A percentile compares a stretch with the other conserved stretches of the same genome.
These are phyloP conservation scores for Carassius auratus DNA, from an alignment of 2,113 vertebrate species.

Conservation along the genomic window DNA sequence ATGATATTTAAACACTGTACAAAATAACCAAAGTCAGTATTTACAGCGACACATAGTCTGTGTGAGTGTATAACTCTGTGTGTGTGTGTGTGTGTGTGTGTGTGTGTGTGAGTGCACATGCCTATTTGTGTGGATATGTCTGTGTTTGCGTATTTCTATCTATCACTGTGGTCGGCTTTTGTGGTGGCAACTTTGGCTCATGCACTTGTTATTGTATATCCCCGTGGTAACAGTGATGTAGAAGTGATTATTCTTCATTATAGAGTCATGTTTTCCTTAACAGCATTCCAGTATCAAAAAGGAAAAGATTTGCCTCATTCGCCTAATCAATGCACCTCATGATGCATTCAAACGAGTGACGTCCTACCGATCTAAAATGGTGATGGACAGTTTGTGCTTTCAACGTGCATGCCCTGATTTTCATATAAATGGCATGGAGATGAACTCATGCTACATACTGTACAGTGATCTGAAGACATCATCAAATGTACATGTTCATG, in stretches of 20 bases:
- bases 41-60: conserved; percentile 84
- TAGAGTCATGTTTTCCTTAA: neutral
- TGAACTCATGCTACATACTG: conserved; percentile 22
- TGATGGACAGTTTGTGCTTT: conserved; percentile 66
- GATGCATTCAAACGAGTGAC: neutral
- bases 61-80: conserved; percentile 52
- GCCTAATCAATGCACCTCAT: neutral
- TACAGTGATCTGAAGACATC: neutral
- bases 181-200: conserved; percentile 68
- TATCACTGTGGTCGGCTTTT: conserved; percentile 63
- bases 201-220: conserved; percentile 64
- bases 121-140: conserved; percentile 66
- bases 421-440: conserved; percentile 64
- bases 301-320: neutral
- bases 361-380: neutral
- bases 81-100: conserved; percentile 59
- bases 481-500: neutral
- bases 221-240: conserved; percentile 44
- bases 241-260: neutral
- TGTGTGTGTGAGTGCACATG: conserved; percentile 55
- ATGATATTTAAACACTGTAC: conserved; percentile 85
- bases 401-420: conserved; percentile 70
- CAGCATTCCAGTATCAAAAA: conserved; percentile 16
- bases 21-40: conserved; percentile 79
- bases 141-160: conserved; percentile 68